Conservation (phyloP, 2,888 invertebrate genomes). For the Drosophila atripex region DNA sequence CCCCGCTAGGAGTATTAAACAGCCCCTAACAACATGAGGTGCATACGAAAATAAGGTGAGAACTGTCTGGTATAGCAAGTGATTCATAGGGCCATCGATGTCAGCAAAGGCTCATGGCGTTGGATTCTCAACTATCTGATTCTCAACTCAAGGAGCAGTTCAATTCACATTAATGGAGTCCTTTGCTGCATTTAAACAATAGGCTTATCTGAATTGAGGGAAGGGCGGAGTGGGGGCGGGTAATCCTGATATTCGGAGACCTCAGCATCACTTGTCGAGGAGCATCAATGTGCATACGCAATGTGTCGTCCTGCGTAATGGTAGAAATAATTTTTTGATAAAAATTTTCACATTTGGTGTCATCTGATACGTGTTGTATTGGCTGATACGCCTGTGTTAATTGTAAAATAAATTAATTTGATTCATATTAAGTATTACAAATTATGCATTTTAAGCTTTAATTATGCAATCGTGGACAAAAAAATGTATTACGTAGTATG, state of each 20-base stretch:
- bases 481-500: too few species aligned
- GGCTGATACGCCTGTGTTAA: not conserved
- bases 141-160: not conserved
- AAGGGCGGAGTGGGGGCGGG: not conserved
- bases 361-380: slow-evolving; percentile 1
- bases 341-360: slow-evolving; percentile 6
- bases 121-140: not conserved
- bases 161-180: not conserved
- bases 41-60: slow-evolving; percentile 56
- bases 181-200: not conserved
- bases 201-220: not conserved
- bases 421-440: too few species aligned
- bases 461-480: not conserved
- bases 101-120: slow-evolving; percentile 28
- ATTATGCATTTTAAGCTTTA: not conserved
- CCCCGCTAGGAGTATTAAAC: slow-evolving; percentile 62
- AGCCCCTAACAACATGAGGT: slow-evolving; percentile 53
- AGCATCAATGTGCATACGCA: slow-evolving; percentile 66
- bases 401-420: not conserved
- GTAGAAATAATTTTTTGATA: slow-evolving; percentile 38
- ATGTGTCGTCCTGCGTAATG: slow-evolving; percentile 6
- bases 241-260: slow-evolving; percentile 1
- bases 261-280: not conserved
- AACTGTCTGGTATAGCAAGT: slow-evolving; percentile 22
- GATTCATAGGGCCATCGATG: slow-evolving; percentile 58